Evolutionary conservation across 2,888 invertebrate species (phyloP), one percentile per base, ranked within the genome.

Genomic region (Lacanobia oleracea): DNA sequence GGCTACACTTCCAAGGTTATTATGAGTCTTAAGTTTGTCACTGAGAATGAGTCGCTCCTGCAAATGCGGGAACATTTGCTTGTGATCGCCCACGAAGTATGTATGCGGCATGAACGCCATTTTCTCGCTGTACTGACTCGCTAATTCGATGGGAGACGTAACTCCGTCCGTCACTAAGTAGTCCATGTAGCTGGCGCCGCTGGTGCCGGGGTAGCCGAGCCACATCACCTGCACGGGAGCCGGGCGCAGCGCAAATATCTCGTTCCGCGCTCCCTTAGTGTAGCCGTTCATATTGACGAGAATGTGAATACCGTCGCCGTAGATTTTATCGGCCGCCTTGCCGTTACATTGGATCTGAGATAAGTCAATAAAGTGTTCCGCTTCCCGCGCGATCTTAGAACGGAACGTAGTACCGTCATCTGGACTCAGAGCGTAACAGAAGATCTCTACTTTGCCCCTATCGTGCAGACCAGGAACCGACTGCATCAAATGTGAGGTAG

Each of bases 241-340:
- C 3, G 99, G 99, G 80, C 98, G 96, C 67, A 99, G 94, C 0
- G 99, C 99, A 92, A 99, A 99, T 86, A 99, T 99, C 95, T 99
- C 99, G 94, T 99, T 99, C 66, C 99, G 96, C 0, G 99, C 99
- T 0, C 99, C 99, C 93, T 99, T 99, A 0, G 99, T 99, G 91
- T 99, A 99, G 0, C 99, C 99, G 92, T 99, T 99, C 99, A 99
- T 99, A 93, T 99, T 99, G 5, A 99, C 98, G 65, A 99, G 96
- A 91, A 99, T 98, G 91, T 99, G 98, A 90, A 99, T 99, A 40
- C 99, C 99, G 93, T 99, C 99, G 4, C 97, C 95, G 92, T 98
- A 97, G 81, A 99, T 99, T 84, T 98, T 97, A 93, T 99, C 99
- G 0, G 99, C 99, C 0, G 99, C 99, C 95, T 99, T 99, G 3